Base-by-base conservation (phyloP, 2,888 invertebrate species). In the Leptinotarsa tumamoca region DNA sequence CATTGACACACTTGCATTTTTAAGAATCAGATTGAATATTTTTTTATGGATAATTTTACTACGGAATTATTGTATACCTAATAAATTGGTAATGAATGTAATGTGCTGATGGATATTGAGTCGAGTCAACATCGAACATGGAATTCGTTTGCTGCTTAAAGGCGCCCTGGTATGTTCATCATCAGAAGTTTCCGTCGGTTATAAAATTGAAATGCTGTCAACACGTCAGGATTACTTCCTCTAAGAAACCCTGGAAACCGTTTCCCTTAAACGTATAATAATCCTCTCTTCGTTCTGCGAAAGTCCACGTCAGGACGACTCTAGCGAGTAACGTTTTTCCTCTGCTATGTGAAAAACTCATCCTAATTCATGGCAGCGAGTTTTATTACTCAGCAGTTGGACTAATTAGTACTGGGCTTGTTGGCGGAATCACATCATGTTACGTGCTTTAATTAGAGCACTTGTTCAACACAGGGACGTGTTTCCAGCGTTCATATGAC, bases 361-460 rank as follows among this genome's bases (percentile, higher is more conserved):
- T 43, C 43, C 10, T 13, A 10, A 18, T 54, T 54, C 54, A 23
- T 15, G 15, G 5, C 58, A 58, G 27, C 58, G 23, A 21, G 23
- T 58, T 58, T 58, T 21, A 58, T 58, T 58, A 58, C 21, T 27
- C 58, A 23, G 23, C 58, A 23, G 13, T 58, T 27, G n/a, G 58
- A 58, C 58, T 58, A 58, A 58, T 58, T 58, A n/a, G 54, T 18
- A 54, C 18, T 54, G 54, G 13, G 54, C 54, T 54, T 54, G 13
- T 23, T 58, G 23, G 21, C 58, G 23, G 14, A 27, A 23, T 58
- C 23, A 23, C 14, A 23, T 23, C 58, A 15, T 23, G 58, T 5
- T 58, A 23, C 58, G 23, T 23, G 23, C 23, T 58, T 58, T 15
- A 58, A 23, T 58, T 58, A 58, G 58, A 23, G 4, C 58, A 58